Base-by-base conservation (phyloP, 2,797 vertebrate genomes). In the Brotula barbata region DNA sequence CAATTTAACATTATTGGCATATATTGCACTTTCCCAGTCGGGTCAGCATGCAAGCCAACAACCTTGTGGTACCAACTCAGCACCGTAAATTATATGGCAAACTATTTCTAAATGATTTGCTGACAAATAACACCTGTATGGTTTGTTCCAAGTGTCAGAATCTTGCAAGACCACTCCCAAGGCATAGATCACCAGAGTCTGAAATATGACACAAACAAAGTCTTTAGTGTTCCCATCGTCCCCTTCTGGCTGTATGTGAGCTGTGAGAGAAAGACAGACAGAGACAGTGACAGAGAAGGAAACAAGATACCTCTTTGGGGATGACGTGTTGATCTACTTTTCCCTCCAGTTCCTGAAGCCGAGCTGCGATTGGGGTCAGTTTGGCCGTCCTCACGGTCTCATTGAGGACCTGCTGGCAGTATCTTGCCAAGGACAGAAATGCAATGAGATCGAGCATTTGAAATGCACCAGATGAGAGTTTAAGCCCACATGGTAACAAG, bases 101-200 rank as follows among this genome's bases (percentile, higher is more conserved):
- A 28, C 25, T 4, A 28, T 28, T 28, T 28, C 8, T 55, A 28
- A 10, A 33, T 33, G 11, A 16, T n/a, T 36, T 45, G 11, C 6
- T 15, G 20, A 28, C 6, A 5, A 14, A 6, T 22, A 19, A 8
- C 20, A 98, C 97, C 93, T 97, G 88, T 95, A 93, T 0, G 96
- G 93, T 64, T 84, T 83, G 1, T 88, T 87, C 97, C 97, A 99
- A 7, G 92, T 93, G 64, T 93, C 89, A 8, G 87, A 87, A 57
- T 98, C 95, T 70, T 98, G 94, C 68, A 98, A 89, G 55, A 98
- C 92, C 19, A 99, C 96, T 57, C 97, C 96, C 61, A 98, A 90
- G 15, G 96, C 94, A 40, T 98, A 98, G 76, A 99, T 94, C 51
- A 99, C 94, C 67, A 99, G 88, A 9, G 94, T 95, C 97, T 98